Evolutionary conservation across 2,113 vertebrate genomes (phyloP).

Genomic region (Phaethornis superciliosus): DNA sequence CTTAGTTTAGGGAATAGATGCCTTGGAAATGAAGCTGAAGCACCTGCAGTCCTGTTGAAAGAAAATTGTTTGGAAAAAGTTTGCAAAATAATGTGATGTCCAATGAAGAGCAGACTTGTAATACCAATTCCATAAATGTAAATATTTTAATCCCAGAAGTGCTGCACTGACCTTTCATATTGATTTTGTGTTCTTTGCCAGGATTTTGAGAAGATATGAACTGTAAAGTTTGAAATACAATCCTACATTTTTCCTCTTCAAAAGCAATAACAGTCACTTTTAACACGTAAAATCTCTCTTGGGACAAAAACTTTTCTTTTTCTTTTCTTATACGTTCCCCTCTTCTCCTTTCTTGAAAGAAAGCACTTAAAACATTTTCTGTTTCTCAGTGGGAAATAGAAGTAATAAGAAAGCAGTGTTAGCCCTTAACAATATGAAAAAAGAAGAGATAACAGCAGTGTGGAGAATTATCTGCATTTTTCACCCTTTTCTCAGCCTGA

Average conservation of each 20-base stretch:
- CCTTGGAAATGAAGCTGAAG: neutral
- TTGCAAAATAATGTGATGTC: neutral
- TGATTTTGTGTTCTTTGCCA: neutral
- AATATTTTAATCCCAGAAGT: neutral
- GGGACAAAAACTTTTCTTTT: neutral
- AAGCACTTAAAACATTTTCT: neutral
- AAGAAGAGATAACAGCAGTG: neutral
- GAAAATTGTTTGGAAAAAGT: neutral
- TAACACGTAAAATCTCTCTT: neutral
- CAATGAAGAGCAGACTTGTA: neutral
- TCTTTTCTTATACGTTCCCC: neutral
- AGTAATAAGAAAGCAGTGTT: neutral
- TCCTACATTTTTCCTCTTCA: neutral
- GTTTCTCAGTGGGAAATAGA: neutral
- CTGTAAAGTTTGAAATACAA: neutral
- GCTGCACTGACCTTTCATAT: neutral
- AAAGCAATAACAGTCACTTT: neutral
- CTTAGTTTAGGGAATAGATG: neutral
- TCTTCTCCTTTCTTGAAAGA: neutral
- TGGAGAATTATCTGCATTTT: slow-evolving; percentile 12
- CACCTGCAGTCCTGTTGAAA: neutral
- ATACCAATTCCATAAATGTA: neutral
- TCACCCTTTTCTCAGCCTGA: neutral
- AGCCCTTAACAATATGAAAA: neutral
- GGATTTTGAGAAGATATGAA: neutral